Evolutionary conservation across 1,140 invertebrate species (phyloP).

Genomic region (Zaprionus gabonicus): DNA sequence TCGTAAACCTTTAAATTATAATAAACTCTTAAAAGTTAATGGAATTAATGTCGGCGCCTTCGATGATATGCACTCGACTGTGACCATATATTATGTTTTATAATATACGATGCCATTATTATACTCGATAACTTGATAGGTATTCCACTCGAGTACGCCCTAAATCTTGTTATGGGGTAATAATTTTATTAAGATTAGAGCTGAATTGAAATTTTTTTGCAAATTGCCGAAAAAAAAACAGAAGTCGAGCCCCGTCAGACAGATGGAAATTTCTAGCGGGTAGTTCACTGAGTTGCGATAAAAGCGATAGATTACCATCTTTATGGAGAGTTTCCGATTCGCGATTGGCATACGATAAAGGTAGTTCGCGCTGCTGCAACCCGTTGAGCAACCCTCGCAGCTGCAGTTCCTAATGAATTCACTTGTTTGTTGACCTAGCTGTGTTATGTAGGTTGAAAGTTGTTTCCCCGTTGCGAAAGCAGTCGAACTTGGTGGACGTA

Average conservation of each 20-base stretch:
- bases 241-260: slow-evolving; percentile 10
- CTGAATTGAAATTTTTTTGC: slow-evolving; percentile 24
- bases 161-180: slow-evolving; percentile 43
- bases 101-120: slow-evolving; percentile 49
- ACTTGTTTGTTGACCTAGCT: slow-evolving; percentile 47
- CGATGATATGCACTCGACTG: slow-evolving; percentile 40
- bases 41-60: slow-evolving; percentile 24
- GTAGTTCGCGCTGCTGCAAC: not conserved
- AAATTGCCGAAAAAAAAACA: slow-evolving; percentile 1
- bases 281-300: slow-evolving; percentile 1
- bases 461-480: slow-evolving; percentile 32
- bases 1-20: slow-evolving; percentile 49
- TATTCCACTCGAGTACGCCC: slow-evolving; percentile 49
- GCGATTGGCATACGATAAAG: not conserved
- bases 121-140: slow-evolving; percentile 66
- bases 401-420: slow-evolving; percentile 6
- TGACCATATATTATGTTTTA: slow-evolving; percentile 50
- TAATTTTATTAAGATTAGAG: slow-evolving; percentile 30
- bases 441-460: slow-evolving; percentile 27
- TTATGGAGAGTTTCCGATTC: not conserved
- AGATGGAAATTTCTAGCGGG: slow-evolving; percentile 20
- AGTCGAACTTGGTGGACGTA: slow-evolving; percentile 49
- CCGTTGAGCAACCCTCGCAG: slow-evolving; percentile 22
- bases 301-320: not conserved
- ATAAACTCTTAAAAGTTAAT: not conserved